Percentiles rank a stretch among this genome's conserved stretches.
phyloP scores from a whole-genome alignment of 2,888 invertebrate genomes.

The Polymixis lichenea region DNA sequence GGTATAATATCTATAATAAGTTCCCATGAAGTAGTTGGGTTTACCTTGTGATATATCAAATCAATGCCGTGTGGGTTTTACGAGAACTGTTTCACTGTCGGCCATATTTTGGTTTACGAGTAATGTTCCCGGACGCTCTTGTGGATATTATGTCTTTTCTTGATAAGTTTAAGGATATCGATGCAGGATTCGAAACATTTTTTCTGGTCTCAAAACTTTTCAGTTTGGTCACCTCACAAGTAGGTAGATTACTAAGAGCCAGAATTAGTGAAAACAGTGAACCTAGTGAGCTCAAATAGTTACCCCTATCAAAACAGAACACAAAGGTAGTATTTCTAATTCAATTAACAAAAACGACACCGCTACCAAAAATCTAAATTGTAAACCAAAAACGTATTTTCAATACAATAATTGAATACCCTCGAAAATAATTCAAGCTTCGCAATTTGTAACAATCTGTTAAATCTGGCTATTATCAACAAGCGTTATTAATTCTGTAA shows the following conservation, averaged over 20 bases:
- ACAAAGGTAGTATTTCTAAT: not conserved
- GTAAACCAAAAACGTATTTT: not conserved
- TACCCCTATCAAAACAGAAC: not conserved
- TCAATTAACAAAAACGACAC: not conserved
- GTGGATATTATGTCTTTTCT: not conserved
- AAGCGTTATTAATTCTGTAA: conserved; percentile 66
- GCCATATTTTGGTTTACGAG: not conserved
- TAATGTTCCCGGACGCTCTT: not conserved
- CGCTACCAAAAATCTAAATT: not conserved
- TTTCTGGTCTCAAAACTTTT: not conserved
- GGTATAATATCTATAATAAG: not conserved
- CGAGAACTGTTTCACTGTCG: too few relatives aligned
- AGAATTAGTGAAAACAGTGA: not conserved
- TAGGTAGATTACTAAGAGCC: not conserved
- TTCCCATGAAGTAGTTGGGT: not conserved
- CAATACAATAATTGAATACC: conserved; percentile 53
- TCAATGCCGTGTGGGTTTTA: too few relatives aligned
- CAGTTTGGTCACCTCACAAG: not conserved
- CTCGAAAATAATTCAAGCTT: conserved; percentile 47
- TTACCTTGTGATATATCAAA: not conserved
- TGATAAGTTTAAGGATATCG: not conserved
- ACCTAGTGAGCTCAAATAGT: not conserved
- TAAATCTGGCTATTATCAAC: conserved; percentile 49
- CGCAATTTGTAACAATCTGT: conserved; percentile 57
- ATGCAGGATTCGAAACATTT: not conserved